Conservation (phyloP, 2,797 vertebrate genomes). For the Anas bahamensis region DNA sequence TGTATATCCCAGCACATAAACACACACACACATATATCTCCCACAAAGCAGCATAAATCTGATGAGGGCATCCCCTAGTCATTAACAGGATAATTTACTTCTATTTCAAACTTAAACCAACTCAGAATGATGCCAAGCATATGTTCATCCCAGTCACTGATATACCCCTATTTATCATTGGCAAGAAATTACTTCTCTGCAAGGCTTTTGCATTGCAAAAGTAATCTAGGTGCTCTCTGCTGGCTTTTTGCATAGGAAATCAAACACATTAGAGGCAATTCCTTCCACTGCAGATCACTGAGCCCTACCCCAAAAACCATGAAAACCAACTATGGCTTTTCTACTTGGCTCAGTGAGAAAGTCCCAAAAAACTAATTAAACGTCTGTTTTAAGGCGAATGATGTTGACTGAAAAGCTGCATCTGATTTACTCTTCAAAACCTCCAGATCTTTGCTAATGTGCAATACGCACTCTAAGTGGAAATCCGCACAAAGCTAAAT, state of each 20-base stretch:
- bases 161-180: background rate
- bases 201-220: background rate
- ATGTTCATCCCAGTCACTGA: slow-evolving; percentile 19
- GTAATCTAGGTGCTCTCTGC: background rate
- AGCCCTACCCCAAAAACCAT: background rate
- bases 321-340: background rate
- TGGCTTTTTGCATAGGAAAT: background rate
- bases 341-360: background rate
- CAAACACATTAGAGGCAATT: background rate
- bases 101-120: slow-evolving; percentile 34
- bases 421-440: background rate
- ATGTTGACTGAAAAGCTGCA: background rate
- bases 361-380: background rate
- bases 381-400: background rate
- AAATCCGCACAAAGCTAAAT: slow-evolving; percentile 22
- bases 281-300: background rate
- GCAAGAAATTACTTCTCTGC: slow-evolving; percentile 3
- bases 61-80: background rate
- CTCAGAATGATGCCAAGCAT: slow-evolving; percentile 27
- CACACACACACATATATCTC: background rate
- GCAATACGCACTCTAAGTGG: background rate
- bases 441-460: background rate
- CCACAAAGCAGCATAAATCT: slow-evolving; percentile 26
- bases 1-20: background rate
- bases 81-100: slow-evolving; percentile 44